These are phyloP conservation scores for Capitulum mitella DNA, from an alignment of 2,888 invertebrate genomes.

Conservation along the genomic window DNA sequence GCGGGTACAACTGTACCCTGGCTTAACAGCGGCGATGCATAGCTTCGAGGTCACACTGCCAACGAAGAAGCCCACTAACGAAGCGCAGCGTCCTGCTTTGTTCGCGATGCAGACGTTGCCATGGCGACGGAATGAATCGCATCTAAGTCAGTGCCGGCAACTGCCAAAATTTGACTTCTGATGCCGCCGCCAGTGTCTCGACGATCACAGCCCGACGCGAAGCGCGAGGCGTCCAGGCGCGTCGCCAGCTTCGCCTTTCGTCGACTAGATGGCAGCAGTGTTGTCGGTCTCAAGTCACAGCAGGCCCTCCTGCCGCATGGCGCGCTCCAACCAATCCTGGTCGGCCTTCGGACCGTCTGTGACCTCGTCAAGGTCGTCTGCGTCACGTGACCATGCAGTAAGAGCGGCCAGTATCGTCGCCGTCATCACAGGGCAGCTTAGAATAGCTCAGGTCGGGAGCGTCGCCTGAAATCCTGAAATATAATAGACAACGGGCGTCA, in stretches of 20 bases:
- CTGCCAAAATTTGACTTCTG: not conserved
- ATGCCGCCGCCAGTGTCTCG: not conserved
- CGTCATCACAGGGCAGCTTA: not conserved
- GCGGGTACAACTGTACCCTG: too few relatives aligned
- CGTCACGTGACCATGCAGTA: not conserved
- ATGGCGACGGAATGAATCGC: not conserved
- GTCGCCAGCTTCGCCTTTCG: not conserved
- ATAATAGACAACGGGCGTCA: not conserved
- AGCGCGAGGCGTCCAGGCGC: not conserved
- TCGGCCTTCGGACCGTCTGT: not conserved
- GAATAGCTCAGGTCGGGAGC: slow-evolving; percentile 3
- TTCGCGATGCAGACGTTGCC: not conserved
- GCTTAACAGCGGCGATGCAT: too few relatives aligned
- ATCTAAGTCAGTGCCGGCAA: not conserved
- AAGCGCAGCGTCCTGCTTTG: not conserved
- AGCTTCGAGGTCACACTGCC: too few relatives aligned
- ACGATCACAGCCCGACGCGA: not conserved
- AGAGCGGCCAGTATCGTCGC: not conserved
- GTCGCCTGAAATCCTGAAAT: not conserved
- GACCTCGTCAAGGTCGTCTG: not conserved
- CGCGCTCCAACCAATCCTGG: not conserved
- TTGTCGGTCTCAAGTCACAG: too few relatives aligned
- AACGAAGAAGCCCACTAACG: too few relatives aligned
- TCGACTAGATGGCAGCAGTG: not conserved
- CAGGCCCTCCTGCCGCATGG: slow-evolving; percentile 13